Conservation (phyloP, 2,113 vertebrate genomes). For the Arvicanthis niloticus region DNA sequence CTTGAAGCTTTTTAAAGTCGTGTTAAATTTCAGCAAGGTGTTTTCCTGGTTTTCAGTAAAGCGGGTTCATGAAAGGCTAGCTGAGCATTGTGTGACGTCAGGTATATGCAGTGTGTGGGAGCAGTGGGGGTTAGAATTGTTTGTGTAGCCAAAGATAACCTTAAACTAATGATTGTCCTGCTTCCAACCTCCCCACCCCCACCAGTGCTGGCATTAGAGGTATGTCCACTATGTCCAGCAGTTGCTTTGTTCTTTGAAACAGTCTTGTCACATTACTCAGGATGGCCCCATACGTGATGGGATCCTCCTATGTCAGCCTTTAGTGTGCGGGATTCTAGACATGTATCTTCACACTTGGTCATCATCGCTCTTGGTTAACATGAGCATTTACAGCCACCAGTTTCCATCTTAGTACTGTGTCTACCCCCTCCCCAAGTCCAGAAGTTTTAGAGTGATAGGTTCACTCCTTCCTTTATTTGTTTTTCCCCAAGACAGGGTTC, state of each 20-base stretch:
- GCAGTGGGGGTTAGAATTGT: background rate
- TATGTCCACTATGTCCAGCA: background rate
- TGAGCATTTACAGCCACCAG: background rate
- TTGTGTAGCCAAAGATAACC: background rate
- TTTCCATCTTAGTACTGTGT: background rate
- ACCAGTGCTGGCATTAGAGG: no score
- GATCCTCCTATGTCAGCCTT: background rate
- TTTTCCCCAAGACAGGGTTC: background rate
- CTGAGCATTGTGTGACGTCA: background rate
- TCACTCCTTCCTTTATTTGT: background rate
- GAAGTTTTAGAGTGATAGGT: background rate
- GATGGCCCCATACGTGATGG: background rate
- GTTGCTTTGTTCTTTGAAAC: background rate
- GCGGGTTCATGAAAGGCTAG: background rate
- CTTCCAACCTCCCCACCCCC: background rate
- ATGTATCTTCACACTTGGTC: background rate
- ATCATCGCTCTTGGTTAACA: background rate
- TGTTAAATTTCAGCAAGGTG: background rate
- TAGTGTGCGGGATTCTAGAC: background rate
- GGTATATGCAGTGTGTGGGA: background rate
- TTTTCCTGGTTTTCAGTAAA: background rate
- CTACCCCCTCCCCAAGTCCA: background rate
- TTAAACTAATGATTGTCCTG: background rate
- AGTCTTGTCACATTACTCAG: background rate
- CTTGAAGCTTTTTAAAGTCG: background rate